These are phyloP conservation scores for Crotalus horridus DNA, from an alignment of 2,113 vertebrate genomes.

Conservation along the genomic window DNA sequence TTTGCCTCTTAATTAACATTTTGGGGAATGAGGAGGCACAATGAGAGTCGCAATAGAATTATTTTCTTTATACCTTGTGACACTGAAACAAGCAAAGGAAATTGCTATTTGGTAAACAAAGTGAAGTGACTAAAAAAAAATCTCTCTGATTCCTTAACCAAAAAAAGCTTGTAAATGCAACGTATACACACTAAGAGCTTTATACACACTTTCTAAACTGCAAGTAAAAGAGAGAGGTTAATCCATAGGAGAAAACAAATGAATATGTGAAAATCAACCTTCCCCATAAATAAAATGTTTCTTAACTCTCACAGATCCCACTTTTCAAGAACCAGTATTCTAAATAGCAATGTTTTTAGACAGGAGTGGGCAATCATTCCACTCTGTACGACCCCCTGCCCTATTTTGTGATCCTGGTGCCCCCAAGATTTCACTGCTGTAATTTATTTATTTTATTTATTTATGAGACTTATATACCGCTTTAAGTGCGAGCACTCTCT, in stretches of 20 bases:
- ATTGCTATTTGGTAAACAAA: slow-evolving; percentile 20
- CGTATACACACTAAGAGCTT: neutral
- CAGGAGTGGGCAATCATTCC: too few relatives aligned
- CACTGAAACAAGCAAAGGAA: slow-evolving; percentile 9
- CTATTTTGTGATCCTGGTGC: too few relatives aligned
- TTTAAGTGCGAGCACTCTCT: too few relatives aligned
- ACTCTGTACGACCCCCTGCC: too few relatives aligned
- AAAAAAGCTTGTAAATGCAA: neutral
- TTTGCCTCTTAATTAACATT: slow-evolving; percentile 30
- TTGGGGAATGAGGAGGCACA: neutral
- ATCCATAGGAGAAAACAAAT: neutral
- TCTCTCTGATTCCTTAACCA: neutral
- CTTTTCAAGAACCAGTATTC: neutral
- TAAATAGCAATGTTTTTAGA: neutral
- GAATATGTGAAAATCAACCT: neutral
- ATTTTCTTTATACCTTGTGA: neutral
- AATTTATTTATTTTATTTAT: too few relatives aligned
- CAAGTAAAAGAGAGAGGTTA: neutral
- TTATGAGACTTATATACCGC: too few relatives aligned
- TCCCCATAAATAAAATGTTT: neutral
- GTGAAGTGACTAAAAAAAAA: neutral
- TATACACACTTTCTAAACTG: neutral
- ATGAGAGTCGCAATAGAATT: neutral
- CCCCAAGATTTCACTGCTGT: too few relatives aligned
- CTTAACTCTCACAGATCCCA: too few relatives aligned